Percentiles rank a stretch among this genome's conserved stretches.
phyloP scores from a whole-genome alignment of 2,113 vertebrate species.

The Sebastes fasciatus region DNA sequence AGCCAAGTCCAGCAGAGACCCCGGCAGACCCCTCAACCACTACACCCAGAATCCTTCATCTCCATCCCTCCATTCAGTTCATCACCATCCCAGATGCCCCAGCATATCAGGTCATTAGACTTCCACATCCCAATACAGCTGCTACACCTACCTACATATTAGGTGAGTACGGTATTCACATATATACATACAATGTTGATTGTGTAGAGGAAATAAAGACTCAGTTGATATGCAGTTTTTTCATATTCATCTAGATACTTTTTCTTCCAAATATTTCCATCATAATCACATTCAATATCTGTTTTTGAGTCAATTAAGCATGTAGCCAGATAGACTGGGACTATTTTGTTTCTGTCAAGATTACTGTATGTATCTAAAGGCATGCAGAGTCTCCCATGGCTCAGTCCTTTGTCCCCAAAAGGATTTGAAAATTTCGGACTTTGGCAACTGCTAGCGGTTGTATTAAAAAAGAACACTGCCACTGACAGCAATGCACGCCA shows the following conservation, averaged over 20 bases:
- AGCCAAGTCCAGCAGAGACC: background rate
- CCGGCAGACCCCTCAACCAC: background rate
- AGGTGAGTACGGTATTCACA: conserved; percentile 48
- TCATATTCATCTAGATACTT: too few species aligned
- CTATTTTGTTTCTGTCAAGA: background rate
- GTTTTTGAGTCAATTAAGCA: background rate
- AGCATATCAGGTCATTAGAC: conserved; percentile 34
- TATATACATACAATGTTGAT: background rate
- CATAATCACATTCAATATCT: background rate
- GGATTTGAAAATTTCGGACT: background rate
- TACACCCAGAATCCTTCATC: conserved; percentile 33
- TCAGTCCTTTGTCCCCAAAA: background rate
- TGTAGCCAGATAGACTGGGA: too few species aligned
- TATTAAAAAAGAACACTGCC: background rate
- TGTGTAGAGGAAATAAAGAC: background rate
- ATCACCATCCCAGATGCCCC: conserved; percentile 48
- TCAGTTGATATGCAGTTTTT: background rate
- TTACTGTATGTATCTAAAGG: background rate
- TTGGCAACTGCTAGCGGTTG: background rate
- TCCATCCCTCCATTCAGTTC: conserved; percentile 55
- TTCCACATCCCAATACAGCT: conserved; percentile 35
- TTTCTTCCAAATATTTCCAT: too few species aligned
- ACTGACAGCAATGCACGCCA: background rate
- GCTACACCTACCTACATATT: conserved; percentile 65
- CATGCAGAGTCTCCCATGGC: background rate